Percentiles rank a stretch among this genome's conserved stretches.
phyloP scores from a whole-genome alignment of 2,888 invertebrate species.

The Eristalis intricaria region DNA sequence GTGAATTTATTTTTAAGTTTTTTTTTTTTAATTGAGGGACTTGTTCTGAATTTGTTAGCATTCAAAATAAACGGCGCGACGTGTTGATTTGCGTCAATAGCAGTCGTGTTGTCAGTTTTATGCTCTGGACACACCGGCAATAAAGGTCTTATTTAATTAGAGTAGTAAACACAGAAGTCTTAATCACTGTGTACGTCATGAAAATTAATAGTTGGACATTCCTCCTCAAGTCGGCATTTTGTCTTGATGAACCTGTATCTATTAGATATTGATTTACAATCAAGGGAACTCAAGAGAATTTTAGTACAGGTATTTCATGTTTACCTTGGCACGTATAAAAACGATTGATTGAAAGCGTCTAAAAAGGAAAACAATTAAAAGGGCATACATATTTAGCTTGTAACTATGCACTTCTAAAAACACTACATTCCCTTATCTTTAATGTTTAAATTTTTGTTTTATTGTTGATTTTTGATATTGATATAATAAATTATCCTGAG shows the following conservation, averaged over 20 bases:
- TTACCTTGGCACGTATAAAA: neutral
- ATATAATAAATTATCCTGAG: too few species aligned
- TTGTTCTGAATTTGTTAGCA: too few species aligned
- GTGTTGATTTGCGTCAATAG: too few species aligned
- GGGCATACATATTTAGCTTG: neutral
- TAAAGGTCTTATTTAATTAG: neutral
- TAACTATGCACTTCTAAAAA: too few species aligned
- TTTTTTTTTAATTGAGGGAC: too few species aligned
- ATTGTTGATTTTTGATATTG: too few species aligned
- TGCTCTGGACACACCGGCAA: neutral
- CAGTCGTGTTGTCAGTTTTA: too few species aligned
- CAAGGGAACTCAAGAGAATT: neutral
- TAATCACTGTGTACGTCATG: neutral
- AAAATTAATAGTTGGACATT: neutral
- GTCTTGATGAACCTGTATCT: neutral
- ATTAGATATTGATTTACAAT: neutral
- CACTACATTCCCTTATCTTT: too few species aligned
- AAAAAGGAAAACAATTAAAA: neutral
- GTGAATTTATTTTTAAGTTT: too few species aligned
- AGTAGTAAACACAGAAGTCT: neutral
- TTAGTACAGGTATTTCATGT: neutral
- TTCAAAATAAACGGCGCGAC: too few species aligned
- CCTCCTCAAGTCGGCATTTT: neutral
- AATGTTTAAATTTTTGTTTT: too few species aligned
- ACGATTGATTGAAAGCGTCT: neutral